phyloP scores from a whole-genome alignment of 2,888 invertebrate species.

The Microctonus brassicae region DNA sequence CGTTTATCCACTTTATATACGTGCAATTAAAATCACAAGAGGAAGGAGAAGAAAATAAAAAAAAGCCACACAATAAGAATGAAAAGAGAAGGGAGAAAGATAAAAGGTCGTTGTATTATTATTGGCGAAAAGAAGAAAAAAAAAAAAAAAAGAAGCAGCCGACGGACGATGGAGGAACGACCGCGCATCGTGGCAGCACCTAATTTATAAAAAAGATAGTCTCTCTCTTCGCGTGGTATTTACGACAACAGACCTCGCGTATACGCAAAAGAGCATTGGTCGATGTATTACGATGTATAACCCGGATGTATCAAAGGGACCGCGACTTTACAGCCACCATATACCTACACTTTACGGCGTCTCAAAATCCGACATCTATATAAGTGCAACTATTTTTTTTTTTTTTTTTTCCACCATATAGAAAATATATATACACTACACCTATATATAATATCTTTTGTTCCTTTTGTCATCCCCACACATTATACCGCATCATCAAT shows the following conservation, averaged over 20 bases:
- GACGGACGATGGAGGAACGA: slow-evolving; percentile 5
- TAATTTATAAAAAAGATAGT: slow-evolving; percentile 42
- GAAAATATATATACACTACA: neutral
- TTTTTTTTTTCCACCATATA: slow-evolving; percentile 15
- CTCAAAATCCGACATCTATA: slow-evolving; percentile 66
- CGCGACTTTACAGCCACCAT: slow-evolving; percentile 60
- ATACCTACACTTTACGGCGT: slow-evolving; percentile 62
- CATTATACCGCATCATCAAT: neutral
- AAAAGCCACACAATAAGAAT: neutral
- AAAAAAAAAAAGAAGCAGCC: slow-evolving; percentile 26
- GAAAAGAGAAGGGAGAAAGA: neutral
- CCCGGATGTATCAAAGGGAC: slow-evolving; percentile 62
- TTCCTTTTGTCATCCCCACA: neutral
- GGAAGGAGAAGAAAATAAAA: slow-evolving; percentile 1
- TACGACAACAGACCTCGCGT: slow-evolving; percentile 53
- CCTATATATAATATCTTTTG: neutral
- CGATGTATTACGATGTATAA: slow-evolving; percentile 40
- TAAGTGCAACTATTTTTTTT: slow-evolving; percentile 34
- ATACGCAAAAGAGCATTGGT: slow-evolving; percentile 37
- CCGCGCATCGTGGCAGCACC: slow-evolving; percentile 24
- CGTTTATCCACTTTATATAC: slow-evolving; percentile 48
- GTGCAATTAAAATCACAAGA: slow-evolving; percentile 51
- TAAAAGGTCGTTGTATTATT: slow-evolving; percentile 18
- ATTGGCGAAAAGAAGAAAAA: slow-evolving; percentile 31
- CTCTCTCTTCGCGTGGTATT: slow-evolving; percentile 54